Evolutionary conservation across 2,113 vertebrate species (phyloP), one percentile per base, ranked within the genome.

Genomic region (Uria aalge): DNA sequence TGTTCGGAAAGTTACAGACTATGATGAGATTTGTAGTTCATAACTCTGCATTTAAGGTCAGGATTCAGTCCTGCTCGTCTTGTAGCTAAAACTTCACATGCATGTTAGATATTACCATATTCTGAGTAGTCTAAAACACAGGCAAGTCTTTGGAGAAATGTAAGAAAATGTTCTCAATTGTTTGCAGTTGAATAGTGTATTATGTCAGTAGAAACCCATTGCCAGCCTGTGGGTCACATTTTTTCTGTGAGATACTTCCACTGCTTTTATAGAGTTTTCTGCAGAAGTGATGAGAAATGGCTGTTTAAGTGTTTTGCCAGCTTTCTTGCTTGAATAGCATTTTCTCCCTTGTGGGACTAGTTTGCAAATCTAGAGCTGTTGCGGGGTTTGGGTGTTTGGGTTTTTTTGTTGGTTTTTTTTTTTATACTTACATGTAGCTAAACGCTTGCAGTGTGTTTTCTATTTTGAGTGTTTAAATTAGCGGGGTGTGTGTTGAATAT

Each of bases 401-500:
- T 60, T 50, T 60, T 27, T 40, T 40, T 40, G 40, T 40, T 40
- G 40, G 9, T 40, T 22, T 32, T 63, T 59, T 55, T 8, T 20
- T 64, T n/a, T 9, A 15, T 59, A 4, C 38, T 93, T 63, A 19
- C 6, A 15, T 7, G 23, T 40, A 73, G 40, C 22, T 45, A 43
- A 83, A 10, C 26, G 10, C 36, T 88, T 77, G 29, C n/a, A 52
- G 20, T 26, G 3, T 59, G 12, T 66, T 83, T 53, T 80, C 26
- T 71, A 0, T 34, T 52, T 13, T 38, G 36, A 71, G 52, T 18
- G 30, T 77, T 83, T 43, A 60, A 85, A 59, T 64, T 27, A 23
- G 17, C 9, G 13, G 6, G 9, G 7, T 69, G 12, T 0, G 1
- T 50, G 12, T 43, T 86, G 53, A 41, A 71, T 7, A 1, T 22